Conservation (phyloP, 35 echinoderm and acorn worm species). For the Strongylocentrotus purpuratus region DNA sequence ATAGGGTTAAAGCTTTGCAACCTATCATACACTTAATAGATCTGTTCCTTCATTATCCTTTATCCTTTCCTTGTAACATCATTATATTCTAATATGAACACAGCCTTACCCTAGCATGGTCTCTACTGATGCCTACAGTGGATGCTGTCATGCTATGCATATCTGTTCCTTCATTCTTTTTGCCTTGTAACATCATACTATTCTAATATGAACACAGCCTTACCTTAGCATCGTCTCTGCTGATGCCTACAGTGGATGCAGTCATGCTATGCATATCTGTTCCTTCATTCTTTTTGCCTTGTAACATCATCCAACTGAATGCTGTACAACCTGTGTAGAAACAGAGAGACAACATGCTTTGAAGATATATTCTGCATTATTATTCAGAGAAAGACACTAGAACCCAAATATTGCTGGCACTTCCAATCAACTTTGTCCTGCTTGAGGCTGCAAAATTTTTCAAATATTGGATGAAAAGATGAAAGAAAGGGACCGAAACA, state of each 20-base stretch:
- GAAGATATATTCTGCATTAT: background rate
- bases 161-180: conserved; percentile 84
- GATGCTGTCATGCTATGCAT: conserved; percentile 91
- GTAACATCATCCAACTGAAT: conserved; percentile 97
- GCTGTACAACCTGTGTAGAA: conserved; percentile 84
- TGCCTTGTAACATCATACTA: conserved; percentile 96
- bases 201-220: conserved; percentile 41
- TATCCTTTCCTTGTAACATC: no score
- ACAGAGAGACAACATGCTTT: background rate
- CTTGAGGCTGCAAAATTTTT: no score
- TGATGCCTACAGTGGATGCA: conserved; percentile 81
- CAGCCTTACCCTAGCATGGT: conserved; percentile 83
- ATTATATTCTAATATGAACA: conserved; percentile 52
- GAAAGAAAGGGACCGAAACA: no score
- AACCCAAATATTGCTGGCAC: background rate
- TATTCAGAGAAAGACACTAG: background rate
- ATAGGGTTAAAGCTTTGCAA: no score
- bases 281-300: conserved; percentile 83
- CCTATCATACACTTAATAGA: conserved; percentile 60
- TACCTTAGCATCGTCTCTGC: conserved; percentile 96
- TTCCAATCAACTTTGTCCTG: no score
- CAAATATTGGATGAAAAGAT: no score
- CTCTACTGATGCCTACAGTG: conserved; percentile 85
- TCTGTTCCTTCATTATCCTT: conserved; percentile 84
- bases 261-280: conserved; percentile 96